Evolutionary conservation across 2,888 invertebrate genomes (phyloP), one percentile per base, ranked within the genome.

Genomic region (Pterostichus madidus): DNA sequence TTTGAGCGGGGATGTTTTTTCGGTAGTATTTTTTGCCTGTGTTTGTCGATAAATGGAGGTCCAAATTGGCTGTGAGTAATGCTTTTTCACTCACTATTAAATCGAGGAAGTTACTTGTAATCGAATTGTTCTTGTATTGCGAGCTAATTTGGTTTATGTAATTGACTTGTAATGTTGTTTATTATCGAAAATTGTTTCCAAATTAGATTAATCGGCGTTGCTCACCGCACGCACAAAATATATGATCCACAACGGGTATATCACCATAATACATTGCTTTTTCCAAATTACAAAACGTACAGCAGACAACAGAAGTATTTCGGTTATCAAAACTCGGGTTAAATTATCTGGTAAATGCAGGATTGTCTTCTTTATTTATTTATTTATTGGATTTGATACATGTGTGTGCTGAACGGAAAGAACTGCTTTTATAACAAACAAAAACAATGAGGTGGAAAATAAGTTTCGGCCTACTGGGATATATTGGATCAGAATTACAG

Each of bases 151-250:
- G 78, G 83, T 82, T 84, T 83, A 84, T 84, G 84, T 86, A 86
- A 86, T 86, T 86, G 85, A 84, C 80, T 84, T 83, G 85, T 86
- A 86, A 86, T 86, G 86, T 86, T 86, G 86, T 86, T 86, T 86
- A 86, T 81, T 53, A 56, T 46, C 53, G n/a, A 80, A 56, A 80
- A 73, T 80, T 68, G 80, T 56, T 53, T 73, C 15, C 13, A 56
- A 80, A 80, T 80, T 80, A 73, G 80, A 71, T 80, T 56, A 78
- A 68, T 78, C 44, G 24, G 35, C 46, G 17, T 81, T 85, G 84
- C 84, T 61, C 85, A 84, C 85, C 85, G 85, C 85, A 85, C 86
- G 86, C 86, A 86, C 85, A 85, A 85, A 86, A 84, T 84, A 83
- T 84, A 85, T 84, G 79, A 84, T 85, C 84, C 84, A 83, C 85